Evolutionary conservation across 2,888 invertebrate genomes (phyloP).

Genomic region (Chrysopilus asiliformis): DNA sequence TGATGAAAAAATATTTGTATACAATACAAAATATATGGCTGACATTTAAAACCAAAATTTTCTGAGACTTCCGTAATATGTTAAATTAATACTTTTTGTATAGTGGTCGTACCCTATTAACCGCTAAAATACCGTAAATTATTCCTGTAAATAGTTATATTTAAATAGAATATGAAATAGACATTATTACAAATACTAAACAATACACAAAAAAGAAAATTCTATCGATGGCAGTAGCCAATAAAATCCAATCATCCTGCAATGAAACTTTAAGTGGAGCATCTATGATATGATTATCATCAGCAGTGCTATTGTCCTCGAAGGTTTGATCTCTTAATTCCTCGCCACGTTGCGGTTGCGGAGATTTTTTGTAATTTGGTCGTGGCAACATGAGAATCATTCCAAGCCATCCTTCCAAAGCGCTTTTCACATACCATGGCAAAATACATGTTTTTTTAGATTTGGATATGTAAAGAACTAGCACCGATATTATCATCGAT

Average conservation of each 20-base stretch:
- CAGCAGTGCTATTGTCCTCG: conserved; percentile 29
- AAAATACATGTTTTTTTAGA: conserved; percentile 17
- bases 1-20: no score
- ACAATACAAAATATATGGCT: no score
- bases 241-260: conserved; percentile 49
- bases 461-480: conserved; percentile 41
- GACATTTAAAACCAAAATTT: no score
- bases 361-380: conserved; percentile 17
- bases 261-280: conserved; percentile 23
- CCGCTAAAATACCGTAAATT: no score
- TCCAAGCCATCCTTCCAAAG: conserved; percentile 24
- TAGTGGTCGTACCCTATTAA: no score
- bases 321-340: conserved; percentile 36
- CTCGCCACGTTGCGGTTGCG: conserved; percentile 21
- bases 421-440: conserved; percentile 32
- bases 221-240: conserved; percentile 50
- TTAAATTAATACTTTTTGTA: no score
- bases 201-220: conserved; percentile 44
- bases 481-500: conserved; percentile 40
- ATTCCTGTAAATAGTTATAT: no score
- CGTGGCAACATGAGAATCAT: conserved; percentile 22
- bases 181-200: conserved; percentile 40
- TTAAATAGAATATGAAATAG: conserved; percentile 31
- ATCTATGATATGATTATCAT: conserved; percentile 31
- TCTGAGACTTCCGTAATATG: no score